Evolutionary conservation across 2,113 vertebrate genomes (phyloP).

Genomic region (Poeciliopsis retropinna): DNA sequence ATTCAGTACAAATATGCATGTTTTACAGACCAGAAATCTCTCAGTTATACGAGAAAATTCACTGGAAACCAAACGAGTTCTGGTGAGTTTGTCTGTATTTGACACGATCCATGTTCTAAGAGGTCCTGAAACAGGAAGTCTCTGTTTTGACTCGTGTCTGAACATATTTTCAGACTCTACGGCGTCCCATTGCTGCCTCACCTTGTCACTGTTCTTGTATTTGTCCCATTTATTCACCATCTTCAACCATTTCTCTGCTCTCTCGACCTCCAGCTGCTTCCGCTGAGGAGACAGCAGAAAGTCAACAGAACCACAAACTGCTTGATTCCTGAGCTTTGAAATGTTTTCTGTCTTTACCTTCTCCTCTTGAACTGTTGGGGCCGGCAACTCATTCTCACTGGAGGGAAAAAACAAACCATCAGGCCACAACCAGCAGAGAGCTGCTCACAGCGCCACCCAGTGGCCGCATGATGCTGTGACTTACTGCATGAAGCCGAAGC

Average conservation of each 20-base stretch:
- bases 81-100: too few relatives aligned
- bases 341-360: conserved; percentile 78
- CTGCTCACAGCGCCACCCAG: neutral
- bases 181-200: conserved; percentile 68
- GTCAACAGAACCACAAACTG: neutral
- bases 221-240: conserved; percentile 94
- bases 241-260: conserved; percentile 92
- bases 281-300: conserved; percentile 66
- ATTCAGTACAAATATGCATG: too few relatives aligned
- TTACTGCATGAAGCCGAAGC: conserved; percentile 90
- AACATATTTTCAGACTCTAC: neutral
- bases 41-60: neutral
- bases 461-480: conserved; percentile 8
- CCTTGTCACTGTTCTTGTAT: conserved; percentile 91
- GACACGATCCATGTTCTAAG: too few relatives aligned
- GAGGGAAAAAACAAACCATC: neutral
- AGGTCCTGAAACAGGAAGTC: neutral
- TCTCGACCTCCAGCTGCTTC: conserved; percentile 86
- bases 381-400: conserved; percentile 88
- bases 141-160: neutral
- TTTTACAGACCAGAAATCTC: neutral
- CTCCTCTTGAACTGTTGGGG: conserved; percentile 84
- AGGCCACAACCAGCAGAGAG: neutral
- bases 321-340: neutral
- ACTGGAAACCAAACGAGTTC: too few relatives aligned